Base-by-base conservation (phyloP, 1,140 invertebrate genomes). In the Rhyzopertha dominica region DNA sequence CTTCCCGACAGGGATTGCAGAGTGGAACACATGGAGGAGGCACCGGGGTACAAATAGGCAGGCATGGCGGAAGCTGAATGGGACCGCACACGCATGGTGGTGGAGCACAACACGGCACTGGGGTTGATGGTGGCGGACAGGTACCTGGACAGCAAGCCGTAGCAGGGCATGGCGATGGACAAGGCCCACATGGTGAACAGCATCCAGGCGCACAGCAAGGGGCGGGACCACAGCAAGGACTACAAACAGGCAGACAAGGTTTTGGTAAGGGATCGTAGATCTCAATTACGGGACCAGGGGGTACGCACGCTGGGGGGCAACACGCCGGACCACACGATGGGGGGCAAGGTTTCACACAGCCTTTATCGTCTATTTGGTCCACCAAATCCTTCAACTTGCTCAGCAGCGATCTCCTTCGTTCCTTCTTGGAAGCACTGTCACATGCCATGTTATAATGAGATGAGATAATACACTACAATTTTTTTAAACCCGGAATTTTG, bases 241-340 rank as follows among this genome's bases (percentile, higher is more conserved):
- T 56, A 51, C 58, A 60, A 59, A 62, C 56, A 47, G 59, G 58
- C 36, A 63, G 43, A 51, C 59, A 62, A 36, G 61, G 55, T 54
- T 63, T 63, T 30, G 61, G 61, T 51, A 60, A 56, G 12, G 61
- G 61, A 54, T 63, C 61, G 41, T 63, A 63, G 26, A 62, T 64
- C 52, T 64, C 62, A 28, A 64, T 64, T 29, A 64, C 60, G 16
- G 62, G 60, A 19, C 62, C 62, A 5, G 49, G 42, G 29, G 53
- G 51, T 13, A 49, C 32, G 28, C 56, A 53, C 10, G 45, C 39
- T 9, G 52, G 41, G n/a, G 38, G 43, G 32, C 55, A 56, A 40
- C 51, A 51, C 7, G 23, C 9, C 9, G 54, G 53, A 17, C 54
- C 57, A 25, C 54, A 59, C 4, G 56, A 49, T 7, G 45, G 50